Base-by-base conservation (phyloP, 2,113 vertebrate genomes). In the Plotosus lineatus region DNA sequence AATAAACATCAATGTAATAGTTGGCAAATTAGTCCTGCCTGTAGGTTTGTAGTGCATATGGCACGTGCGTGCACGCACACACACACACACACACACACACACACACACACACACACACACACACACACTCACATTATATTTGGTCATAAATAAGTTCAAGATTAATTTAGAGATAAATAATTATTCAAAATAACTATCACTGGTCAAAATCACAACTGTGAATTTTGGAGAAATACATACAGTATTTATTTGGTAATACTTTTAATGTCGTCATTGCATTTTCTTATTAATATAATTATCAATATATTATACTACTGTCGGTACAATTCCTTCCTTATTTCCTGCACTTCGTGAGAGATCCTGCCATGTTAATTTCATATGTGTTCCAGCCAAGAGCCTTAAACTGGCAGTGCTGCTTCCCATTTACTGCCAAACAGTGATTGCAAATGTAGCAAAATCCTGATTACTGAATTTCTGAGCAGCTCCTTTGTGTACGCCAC, bases 381-480 rank as follows among this genome's bases (percentile, higher is more conserved):
- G 86, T 68, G 84, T 88, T 85, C 53, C 83, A 88, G 85, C 76
- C 75, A 84, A 85, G 71, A 74, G 74, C 84, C 84, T 85, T 86
- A 85, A 90, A 87, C 88, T 83, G 86, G 88, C 81, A 75, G 51
- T 71, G 58, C 75, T 65, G 23, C 86, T 84, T 80, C 85, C 82
- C 84, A 87, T 84, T 88, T 85, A 78, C 85, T 82, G 87, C 83
- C 84, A 76, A 85, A 90, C 89, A 87, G 88, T 90, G 88, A 91
- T 89, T 91, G 89, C 88, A 87, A 91, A 89, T 91, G 91, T 91
- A 88, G 88, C 90, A 88, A 90, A 92, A 92, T 89, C 90, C 85
- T 86, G 89, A 92, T 92, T 90, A 88, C 86, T 89, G 89, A 89
- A 88, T 91, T 92, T 93, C 88, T 87, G 85, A 90, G 89, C 86